Evolutionary conservation across 2,797 vertebrate species (phyloP), one percentile per base, ranked within the genome.

Genomic region (Muscicapa comitata): DNA sequence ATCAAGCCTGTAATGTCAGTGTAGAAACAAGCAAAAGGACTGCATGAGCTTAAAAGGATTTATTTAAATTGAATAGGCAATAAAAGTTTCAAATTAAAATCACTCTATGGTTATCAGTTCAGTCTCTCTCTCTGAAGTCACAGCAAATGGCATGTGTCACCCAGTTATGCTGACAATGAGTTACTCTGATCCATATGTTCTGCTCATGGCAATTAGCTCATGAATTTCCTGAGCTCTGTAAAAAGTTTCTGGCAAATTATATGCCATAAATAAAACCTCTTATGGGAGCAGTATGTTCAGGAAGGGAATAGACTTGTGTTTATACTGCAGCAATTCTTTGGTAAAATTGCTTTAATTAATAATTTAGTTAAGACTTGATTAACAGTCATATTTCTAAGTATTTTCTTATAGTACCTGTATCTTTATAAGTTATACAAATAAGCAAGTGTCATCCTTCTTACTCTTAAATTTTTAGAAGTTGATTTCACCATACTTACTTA

Each of bases 261-360:
- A 10, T 66, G 33, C 7, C 12, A 16, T 5, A 2, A 53, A 16
- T 55, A 37, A 92, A 82, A 29, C 24, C 25, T 24, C 1, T 76
- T 76, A 45, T 23, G 51, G 33, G 38, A 88, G 15, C 33, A 38
- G 6, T 55, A 29, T 68, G 23, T 53, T 91, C 13, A 45, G 23
- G n/a, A 13, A 72, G 9, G 11, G 31, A 72, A 58, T 55, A 81
- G 50, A 26, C 33, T 88, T 4, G 0, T 47, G 9, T 55, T 95
- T 68, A 47, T 86, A 25, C 48, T 73, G n/a, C 20, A 65, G 53
- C 11, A 71, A 35, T 85, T 85, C 28, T 70, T 11, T 70, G 51
- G 17, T 82, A 47, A 65, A 86, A 70, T 59, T 29, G 10, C 45
- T 93, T 72, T 74, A 71, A 42, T 82, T 90, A 96, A 58, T 82